These are phyloP conservation scores for Zaprionus ornatus DNA, from an alignment of 1,140 invertebrate species.

Conservation along the genomic window DNA sequence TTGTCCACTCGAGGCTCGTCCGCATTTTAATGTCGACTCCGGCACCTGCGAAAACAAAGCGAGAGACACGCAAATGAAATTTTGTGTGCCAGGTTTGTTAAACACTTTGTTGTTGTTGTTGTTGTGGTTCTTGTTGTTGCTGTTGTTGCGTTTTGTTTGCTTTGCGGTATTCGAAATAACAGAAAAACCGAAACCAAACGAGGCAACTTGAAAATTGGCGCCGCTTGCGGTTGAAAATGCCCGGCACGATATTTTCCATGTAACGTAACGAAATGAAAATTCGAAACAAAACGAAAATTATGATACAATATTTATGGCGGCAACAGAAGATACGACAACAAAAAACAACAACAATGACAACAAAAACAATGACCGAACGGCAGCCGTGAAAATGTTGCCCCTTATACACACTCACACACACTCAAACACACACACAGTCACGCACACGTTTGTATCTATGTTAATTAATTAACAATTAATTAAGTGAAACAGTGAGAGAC, in stretches of 20 bases:
- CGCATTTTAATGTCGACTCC: constrained; percentile 32
- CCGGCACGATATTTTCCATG: constrained; percentile 9
- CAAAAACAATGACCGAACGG: constrained; percentile 49
- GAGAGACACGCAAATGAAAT: constrained; percentile 45
- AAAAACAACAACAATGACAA: constrained; percentile 20
- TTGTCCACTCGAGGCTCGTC: constrained; percentile 11
- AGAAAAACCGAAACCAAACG: constrained; percentile 5
- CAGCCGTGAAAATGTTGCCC: constrained; percentile 71
- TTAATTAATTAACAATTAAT: constrained; percentile 83
- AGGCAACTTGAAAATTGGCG: constrained; percentile 46
- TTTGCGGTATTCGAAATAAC: constrained; percentile 15
- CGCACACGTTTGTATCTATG: constrained; percentile 64
- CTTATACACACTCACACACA: constrained; percentile 46
- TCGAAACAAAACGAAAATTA: constrained; percentile 49
- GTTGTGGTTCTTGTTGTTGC: constrained; percentile 2
- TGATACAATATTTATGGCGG: constrained; percentile 50
- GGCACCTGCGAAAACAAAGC: constrained; percentile 47
- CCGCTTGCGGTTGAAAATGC: constrained; percentile 46
- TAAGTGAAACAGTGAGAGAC: constrained; percentile 59
- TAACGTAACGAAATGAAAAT: constrained; percentile 6
- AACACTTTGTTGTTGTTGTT: constrained; percentile 30
- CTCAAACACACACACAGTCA: constrained; percentile 29
- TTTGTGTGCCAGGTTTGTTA: constrained; percentile 38
- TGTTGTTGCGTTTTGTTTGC: constrained; percentile 21
- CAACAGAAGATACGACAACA: constrained; percentile 26